Percentiles rank a stretch among this genome's conserved stretches.
These are phyloP conservation scores for Penelope pileata DNA, from an alignment of 2,113 vertebrate genomes.

Conservation along the genomic window DNA sequence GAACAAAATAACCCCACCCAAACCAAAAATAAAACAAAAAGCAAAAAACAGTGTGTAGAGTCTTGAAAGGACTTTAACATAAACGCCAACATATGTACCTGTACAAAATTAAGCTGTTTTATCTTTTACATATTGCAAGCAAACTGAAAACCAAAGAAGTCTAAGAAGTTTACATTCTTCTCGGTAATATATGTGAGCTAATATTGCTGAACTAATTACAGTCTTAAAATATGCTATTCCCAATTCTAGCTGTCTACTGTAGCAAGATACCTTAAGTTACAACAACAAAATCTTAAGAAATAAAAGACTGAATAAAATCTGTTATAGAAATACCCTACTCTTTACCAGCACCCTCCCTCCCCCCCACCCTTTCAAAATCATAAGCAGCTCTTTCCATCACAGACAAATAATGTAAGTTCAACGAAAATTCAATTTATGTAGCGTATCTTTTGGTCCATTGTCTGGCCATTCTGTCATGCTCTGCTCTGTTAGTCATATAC, in stretches of 20 bases:
- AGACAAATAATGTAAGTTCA: constrained; percentile 73
- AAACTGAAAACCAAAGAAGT: constrained; percentile 72
- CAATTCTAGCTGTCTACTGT: constrained; percentile 88
- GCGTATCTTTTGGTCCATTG: constrained; percentile 98
- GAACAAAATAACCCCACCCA: constrained; percentile 1
- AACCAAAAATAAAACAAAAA: constrained; percentile 50
- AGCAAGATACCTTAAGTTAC: constrained; percentile 95
- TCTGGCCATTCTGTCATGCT: constrained; percentile 97
- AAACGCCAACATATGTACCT: constrained; percentile 75
- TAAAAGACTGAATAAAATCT: constrained; percentile 96
- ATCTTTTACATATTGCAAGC: constrained; percentile 75
- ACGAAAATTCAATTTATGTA: constrained; percentile 81
- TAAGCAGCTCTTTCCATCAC: constrained; percentile 85
- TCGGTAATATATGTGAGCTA: constrained; percentile 76
- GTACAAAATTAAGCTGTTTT: constrained; percentile 80
- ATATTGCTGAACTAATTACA: constrained; percentile 78
- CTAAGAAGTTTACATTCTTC: constrained; percentile 77
- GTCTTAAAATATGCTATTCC: constrained; percentile 79
- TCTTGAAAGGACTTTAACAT: constrained; percentile 73
- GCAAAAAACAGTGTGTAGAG: constrained; percentile 53
- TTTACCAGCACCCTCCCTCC: constrained; percentile 80
- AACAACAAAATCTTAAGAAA: constrained; percentile 90
- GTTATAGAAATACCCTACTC: constrained; percentile 93
- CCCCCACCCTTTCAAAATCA: constrained; percentile 76
- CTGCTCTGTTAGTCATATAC: constrained; percentile 97